Conservation (phyloP, 1,140 invertebrate species). For the Limonius californicus region DNA sequence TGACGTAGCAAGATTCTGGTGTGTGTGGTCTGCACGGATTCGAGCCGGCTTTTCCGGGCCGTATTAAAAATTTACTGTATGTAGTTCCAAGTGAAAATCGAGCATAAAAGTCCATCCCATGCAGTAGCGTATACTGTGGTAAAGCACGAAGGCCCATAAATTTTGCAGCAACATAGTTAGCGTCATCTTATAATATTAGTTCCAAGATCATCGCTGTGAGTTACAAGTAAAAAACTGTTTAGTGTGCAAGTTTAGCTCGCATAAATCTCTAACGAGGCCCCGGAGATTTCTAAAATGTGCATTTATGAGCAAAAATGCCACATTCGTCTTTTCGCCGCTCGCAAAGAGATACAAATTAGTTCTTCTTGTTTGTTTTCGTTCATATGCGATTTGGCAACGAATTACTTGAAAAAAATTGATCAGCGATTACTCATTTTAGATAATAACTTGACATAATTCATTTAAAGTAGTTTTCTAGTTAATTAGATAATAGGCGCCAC, state of each 20-base stretch:
- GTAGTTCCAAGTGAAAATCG: not conserved
- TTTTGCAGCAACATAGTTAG: conserved; percentile 5
- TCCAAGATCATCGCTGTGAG: conserved; percentile 9
- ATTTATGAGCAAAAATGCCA: conserved; percentile 4
- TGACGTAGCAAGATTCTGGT: no score
- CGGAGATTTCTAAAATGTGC: not conserved
- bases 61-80: no score
- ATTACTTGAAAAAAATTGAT: no score
- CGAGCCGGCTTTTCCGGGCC: no score
- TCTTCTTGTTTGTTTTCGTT: no score
- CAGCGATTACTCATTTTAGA: no score
- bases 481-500: no score
- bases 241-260: conserved; percentile 3
- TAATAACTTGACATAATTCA: no score
- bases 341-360: no score
- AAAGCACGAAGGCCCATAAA: not conserved
- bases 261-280: conserved; percentile 1
- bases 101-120: not conserved
- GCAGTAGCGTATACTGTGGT: not conserved
- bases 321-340: not conserved
- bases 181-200: conserved; percentile 9
- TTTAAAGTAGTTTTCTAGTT: no score
- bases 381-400: no score
- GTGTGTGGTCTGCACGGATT: no score
- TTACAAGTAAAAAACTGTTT: conserved; percentile 7